Conservation (phyloP, 2,797 vertebrate genomes). For the Aplochiton taeniatus region DNA sequence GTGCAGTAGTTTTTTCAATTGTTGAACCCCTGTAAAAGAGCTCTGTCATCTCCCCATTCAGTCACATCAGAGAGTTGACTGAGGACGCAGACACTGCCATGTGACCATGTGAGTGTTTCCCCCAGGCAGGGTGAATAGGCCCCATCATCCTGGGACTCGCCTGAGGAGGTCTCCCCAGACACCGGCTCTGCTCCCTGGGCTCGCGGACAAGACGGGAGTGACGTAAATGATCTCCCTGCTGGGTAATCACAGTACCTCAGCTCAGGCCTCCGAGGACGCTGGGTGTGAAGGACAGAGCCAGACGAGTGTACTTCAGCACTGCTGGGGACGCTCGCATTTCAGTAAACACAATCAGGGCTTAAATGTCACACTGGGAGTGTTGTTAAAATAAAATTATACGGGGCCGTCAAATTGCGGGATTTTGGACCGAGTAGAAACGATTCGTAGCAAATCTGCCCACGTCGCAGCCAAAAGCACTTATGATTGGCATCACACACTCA, state of each 20-base stretch:
- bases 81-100: slow-evolving; percentile 38
- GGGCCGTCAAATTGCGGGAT: slow-evolving; percentile 38
- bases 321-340: too few relatives aligned
- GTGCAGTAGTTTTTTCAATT: too few relatives aligned
- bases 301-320: slow-evolving; percentile 35
- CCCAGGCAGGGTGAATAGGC: slow-evolving; percentile 43
- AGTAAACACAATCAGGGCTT: too few relatives aligned
- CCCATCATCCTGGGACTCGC: slow-evolving; percentile 54
- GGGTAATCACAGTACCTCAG: slow-evolving; percentile 52
- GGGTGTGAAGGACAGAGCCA: slow-evolving; percentile 41
- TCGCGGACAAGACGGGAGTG: slow-evolving; percentile 63
- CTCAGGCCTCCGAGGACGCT: slow-evolving; percentile 49
- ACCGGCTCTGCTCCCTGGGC: slow-evolving; percentile 56
- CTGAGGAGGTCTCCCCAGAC: slow-evolving; percentile 51
- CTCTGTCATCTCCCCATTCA: not conserved
- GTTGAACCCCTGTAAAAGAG: too few relatives aligned
- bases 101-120: slow-evolving; percentile 46
- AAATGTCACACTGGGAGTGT: too few relatives aligned
- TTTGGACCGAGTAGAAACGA: slow-evolving; percentile 55
- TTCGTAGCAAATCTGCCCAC: slow-evolving; percentile 16
- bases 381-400: too few relatives aligned
- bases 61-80: slow-evolving; percentile 26
- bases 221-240: slow-evolving; percentile 74
- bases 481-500: slow-evolving; percentile 62
- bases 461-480: slow-evolving; percentile 53